Base-by-base conservation (phyloP, 2,797 vertebrate species). In the Clamator glandarius region DNA sequence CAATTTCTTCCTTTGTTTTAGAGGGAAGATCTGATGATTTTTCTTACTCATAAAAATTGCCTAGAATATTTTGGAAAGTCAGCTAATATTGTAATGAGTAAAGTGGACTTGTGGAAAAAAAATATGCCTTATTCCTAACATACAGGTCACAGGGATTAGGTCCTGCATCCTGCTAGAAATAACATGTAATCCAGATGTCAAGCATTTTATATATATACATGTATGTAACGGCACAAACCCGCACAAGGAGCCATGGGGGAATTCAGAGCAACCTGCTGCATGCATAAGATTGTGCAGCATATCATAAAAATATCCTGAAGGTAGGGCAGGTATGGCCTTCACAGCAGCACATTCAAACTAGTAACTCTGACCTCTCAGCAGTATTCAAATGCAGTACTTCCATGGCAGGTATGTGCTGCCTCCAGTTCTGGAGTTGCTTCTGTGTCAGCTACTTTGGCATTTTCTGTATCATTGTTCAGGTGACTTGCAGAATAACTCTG, bases 1-100 rank as follows among this genome's bases (percentile, higher is more conserved):
- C 55, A 92, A 76, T 90, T 82, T 75, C 66, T 51, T 58, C 67
- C 35, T 81, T 81, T 83, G 44, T 73, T 86, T 92, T 74, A 87
- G 55, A 85, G 52, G 24, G 52, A 83, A 81, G 78, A 79, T 86
- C 16, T 76, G 39, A 48, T 92, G 66, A 79, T 76, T 91, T 85
- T 93, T 67, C 29, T 91, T 46, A 69, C 15, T 84, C 55, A 39
- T 46, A 84, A 96, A 83, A 81, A 86, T 52, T 52, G 36, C 41
- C 70, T 80, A 39, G 24, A 67, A 44, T 75, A 78, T 82, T 95
- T 80, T 66, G 44, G 77, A 66, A 92, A 91, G 48, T 76, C 66
- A 90, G 12, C 21, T 82, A 88, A 33, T 59, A 76, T 24, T 58
- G 9, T 55, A 42, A 89, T 28, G n/a, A 61, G 21, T 39, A 46